Conservation (phyloP, 2,888 invertebrate genomes). For the Meteorus colon region DNA sequence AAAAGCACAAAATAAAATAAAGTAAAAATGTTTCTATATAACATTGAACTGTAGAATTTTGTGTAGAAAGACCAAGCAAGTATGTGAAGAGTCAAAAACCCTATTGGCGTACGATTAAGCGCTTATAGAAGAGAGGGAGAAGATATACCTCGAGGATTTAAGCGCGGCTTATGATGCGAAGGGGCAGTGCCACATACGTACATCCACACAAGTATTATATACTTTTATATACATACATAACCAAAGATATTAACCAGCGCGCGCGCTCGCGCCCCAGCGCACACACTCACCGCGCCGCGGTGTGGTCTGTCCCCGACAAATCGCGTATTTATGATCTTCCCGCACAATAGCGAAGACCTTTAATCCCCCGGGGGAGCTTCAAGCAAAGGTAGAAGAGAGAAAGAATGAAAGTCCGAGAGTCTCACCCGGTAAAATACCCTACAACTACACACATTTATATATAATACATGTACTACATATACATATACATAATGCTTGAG, state of each 20-base stretch:
- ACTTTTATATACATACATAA: neutral
- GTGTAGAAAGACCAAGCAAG: slow-evolving; percentile 30
- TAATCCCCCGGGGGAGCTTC: slow-evolving; percentile 59
- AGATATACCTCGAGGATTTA: slow-evolving; percentile 56
- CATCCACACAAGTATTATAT: neutral
- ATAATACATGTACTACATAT: slow-evolving; percentile 26
- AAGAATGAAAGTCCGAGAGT: slow-evolving; percentile 14
- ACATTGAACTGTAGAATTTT: slow-evolving; percentile 19
- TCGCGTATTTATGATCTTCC: slow-evolving; percentile 70
- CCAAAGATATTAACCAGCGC: slow-evolving; percentile 53
- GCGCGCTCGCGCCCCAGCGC: slow-evolving; percentile 44
- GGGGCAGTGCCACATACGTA: neutral
- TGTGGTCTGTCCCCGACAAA: slow-evolving; percentile 68
- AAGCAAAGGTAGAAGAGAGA: slow-evolving; percentile 20
- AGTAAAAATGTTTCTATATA: slow-evolving; percentile 36
- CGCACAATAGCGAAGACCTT: slow-evolving; percentile 67
- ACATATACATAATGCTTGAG: slow-evolving; percentile 16
- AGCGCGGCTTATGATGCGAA: slow-evolving; percentile 56
- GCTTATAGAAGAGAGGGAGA: slow-evolving; percentile 55
- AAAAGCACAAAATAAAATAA: slow-evolving; percentile 38
- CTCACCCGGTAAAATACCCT: slow-evolving; percentile 19
- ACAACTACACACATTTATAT: slow-evolving; percentile 22
- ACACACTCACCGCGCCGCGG: slow-evolving; percentile 44
- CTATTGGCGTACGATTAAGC: slow-evolving; percentile 61
- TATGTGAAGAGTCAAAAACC: slow-evolving; percentile 42